Base-by-base conservation (phyloP, 2,797 vertebrate species). In the Podarcis siculus region DNA sequence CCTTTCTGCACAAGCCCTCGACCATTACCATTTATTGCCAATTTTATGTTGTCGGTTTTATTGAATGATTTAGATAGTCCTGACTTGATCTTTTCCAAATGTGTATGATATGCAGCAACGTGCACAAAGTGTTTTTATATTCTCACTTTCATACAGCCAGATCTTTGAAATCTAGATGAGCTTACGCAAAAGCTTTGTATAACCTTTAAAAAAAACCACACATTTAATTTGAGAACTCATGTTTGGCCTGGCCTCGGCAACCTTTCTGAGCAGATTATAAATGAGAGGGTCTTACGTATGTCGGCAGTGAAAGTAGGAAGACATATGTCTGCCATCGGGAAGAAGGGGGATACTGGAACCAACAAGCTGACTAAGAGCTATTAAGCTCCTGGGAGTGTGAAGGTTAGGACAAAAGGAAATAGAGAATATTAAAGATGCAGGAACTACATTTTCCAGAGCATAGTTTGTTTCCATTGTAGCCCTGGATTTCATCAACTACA, bases 381-480 rank as follows among this genome's bases (percentile, higher is more conserved):
- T 92, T 83, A 92, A 92, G 90, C 96, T 95, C 95, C 88, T 37
- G 90, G 94, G 96, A 93, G 87, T 12, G 49, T 82, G 90, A 95
- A 94, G 93, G 87, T 87, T 79, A 87, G 93, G 96, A 97, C 95
- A 91, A 97, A 96, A 97, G 95, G 95, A 92, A 94, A 94, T 92
- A 58, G 35, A 67, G 71, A 89, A 92, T 94, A 92, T 96, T 86
- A 93, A 95, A 93, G 94, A 96, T 92, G 93, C 93, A 93, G 94
- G 86, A 90, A 92, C 92, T 92, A 92, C 94, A 94, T 96, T 97
- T 96, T 95, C 95, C 97, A 97, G 97, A 96, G 93, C 86, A 58
- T 91, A 88, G 93, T 95, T 94, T 89, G 91, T 79, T 94, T 94
- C 93, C 85, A 7, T 32, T 30, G 37, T 79, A 91, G 90, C 89